Conservation (phyloP, 1,140 invertebrate species). For the Drosophila burlai region DNA sequence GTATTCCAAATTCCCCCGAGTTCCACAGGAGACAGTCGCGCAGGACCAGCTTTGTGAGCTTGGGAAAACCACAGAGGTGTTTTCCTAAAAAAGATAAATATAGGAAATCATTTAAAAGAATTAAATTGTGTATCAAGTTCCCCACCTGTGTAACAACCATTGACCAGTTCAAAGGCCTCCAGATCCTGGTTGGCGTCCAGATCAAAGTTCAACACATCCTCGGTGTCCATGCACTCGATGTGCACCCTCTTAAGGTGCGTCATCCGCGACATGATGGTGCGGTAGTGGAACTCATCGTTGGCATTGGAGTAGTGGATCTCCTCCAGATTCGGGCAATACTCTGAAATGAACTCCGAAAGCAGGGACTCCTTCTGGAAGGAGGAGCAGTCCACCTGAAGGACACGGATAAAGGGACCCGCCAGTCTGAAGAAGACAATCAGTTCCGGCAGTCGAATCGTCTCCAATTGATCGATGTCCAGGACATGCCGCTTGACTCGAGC, state of each 20-base stretch:
- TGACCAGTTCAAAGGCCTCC: slow-evolving; percentile 63
- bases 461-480: slow-evolving; percentile 48
- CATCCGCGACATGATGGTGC: slow-evolving; percentile 41
- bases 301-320: slow-evolving; percentile 61
- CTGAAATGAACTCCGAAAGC: slow-evolving; percentile 59
- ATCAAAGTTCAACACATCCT: slow-evolving; percentile 63
- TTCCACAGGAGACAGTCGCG: slow-evolving; percentile 73
- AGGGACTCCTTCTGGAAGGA: slow-evolving; percentile 67
- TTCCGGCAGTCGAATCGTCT: slow-evolving; percentile 53
- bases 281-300: slow-evolving; percentile 67
- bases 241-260: slow-evolving; percentile 35
- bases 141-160: slow-evolving; percentile 70
- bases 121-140: background rate
- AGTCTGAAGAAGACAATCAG: slow-evolving; percentile 62
- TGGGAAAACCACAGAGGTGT: slow-evolving; percentile 62
- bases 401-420: slow-evolving; percentile 53
- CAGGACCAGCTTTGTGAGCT: slow-evolving; percentile 51
- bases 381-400: slow-evolving; percentile 44
- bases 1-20: slow-evolving; percentile 65
- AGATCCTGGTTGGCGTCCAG: slow-evolving; percentile 47
- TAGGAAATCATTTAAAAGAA: background rate
- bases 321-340: slow-evolving; percentile 62
- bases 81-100: slow-evolving; percentile 45
- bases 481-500: slow-evolving; percentile 30
- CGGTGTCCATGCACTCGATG: slow-evolving; percentile 67